phyloP scores from a whole-genome alignment of 1,140 invertebrate genomes.

The Dryas iulia region DNA sequence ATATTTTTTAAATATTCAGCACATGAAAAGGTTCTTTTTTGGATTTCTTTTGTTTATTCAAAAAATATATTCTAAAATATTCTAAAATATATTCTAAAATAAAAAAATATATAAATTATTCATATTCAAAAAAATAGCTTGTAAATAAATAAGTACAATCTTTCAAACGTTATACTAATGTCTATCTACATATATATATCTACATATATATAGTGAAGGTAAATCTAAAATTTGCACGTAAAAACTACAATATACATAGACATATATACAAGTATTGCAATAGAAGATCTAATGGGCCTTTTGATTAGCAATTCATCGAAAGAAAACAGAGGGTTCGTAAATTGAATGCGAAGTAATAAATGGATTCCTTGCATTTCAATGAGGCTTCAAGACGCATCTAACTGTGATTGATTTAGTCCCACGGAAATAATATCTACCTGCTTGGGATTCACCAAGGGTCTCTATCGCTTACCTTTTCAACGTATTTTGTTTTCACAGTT shows the following conservation, averaged over 20 bases:
- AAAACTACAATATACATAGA: background rate
- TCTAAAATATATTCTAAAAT: too few species aligned
- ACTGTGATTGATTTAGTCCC: conserved; percentile 62
- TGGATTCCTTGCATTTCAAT: conserved; percentile 69
- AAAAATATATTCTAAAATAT: too few species aligned
- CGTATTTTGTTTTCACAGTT: conserved; percentile 13
- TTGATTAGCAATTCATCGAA: conserved; percentile 37
- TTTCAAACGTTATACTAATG: background rate
- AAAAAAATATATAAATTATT: background rate
- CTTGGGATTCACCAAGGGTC: conserved; percentile 51
- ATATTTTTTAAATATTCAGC: too few species aligned
- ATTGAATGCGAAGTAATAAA: conserved; percentile 60
- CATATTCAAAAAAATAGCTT: background rate
- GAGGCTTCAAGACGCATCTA: conserved; percentile 55
- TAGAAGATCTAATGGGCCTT: conserved; percentile 29
- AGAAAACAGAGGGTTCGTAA: conserved; percentile 39
- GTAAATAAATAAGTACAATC: background rate
- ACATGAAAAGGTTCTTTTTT: too few species aligned
- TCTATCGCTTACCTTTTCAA: conserved; percentile 18
- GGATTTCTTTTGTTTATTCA: too few species aligned
- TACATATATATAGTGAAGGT: background rate
- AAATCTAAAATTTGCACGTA: background rate
- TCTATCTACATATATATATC: background rate
- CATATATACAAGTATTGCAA: background rate
- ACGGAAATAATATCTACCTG: conserved; percentile 61